Evolutionary conservation across 2,113 vertebrate genomes (phyloP).

Genomic region (Pipa parva): DNA sequence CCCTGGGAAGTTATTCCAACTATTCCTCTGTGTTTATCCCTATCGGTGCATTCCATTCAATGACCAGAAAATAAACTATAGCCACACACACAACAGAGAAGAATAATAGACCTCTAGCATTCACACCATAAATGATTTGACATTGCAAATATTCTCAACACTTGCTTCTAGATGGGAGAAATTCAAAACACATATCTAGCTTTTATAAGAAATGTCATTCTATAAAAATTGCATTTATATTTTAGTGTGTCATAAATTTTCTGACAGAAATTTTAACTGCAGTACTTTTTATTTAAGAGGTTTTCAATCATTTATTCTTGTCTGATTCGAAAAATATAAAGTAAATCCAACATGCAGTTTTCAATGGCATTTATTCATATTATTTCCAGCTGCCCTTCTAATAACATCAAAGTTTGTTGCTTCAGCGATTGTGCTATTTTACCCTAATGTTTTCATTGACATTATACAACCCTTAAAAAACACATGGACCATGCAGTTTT

Average conservation of each 20-base stretch:
- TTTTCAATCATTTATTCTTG: conserved; percentile 45
- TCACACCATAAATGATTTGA: conserved; percentile 45
- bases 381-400: conserved; percentile 39
- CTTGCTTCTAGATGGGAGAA: conserved; percentile 53
- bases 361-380: conserved; percentile 27
- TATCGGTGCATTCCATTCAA: too few relatives aligned
- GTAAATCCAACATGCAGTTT: conserved; percentile 26
- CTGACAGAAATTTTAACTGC: conserved; percentile 48
- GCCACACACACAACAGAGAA: conserved; percentile 22
- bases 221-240: conserved; percentile 57
- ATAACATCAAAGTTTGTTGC: conserved; percentile 32
- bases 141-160: conserved; percentile 47
- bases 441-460: not conserved
- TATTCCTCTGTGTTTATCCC: too few relatives aligned
- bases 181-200: conserved; percentile 49
- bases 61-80: too few relatives aligned
- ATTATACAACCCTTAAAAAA: not conserved
- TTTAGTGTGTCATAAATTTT: conserved; percentile 49
- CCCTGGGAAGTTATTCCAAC: too few relatives aligned
- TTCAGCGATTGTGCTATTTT: conserved; percentile 6
- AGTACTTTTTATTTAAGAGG: conserved; percentile 55
- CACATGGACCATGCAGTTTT: not conserved
- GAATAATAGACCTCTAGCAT: conserved; percentile 30
- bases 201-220: conserved; percentile 55
- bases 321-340: conserved; percentile 40